Evolutionary conservation across 1,140 invertebrate genomes (phyloP), one percentile per base, ranked within the genome.

Genomic region (Lanistes nyassanus): DNA sequence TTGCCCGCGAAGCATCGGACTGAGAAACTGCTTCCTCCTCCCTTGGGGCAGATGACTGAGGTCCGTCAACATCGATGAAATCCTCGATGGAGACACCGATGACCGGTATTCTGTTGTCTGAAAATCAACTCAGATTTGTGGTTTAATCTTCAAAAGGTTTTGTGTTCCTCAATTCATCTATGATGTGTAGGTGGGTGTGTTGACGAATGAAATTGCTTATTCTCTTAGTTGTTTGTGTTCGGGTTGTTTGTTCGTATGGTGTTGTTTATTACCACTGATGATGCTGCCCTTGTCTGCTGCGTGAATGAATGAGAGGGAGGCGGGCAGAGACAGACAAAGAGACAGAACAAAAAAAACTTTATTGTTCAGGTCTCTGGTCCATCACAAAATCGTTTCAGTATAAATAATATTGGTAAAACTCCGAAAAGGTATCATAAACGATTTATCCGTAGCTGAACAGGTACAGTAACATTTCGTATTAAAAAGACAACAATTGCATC

Each of bases 1-100:
- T 39, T 37, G 34, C 42, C 65, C 21, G 31, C 16, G 26, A 39
- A 26, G 11, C 65, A 7, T 34, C 67, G 39, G 67, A 13, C 39
- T 53, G 67, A 51, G 39, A 69, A 23, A 42, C 51, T 42, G 51
- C 42, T 19, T 31, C 47, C 9, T 31, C 31, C 26, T 69, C 67
- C 67, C 47, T 69, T 2, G 23, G 39, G 23, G 9, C 19, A 13
- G 67, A 9, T 19, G 67, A n/a, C 11, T 39, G 67, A 47, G 67
- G 67, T 39, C 37, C 67, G 47, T 69, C 67, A 23, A 69, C 39
- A 26, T 69, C 67, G 7, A 69, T 69, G 67, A 69, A 69, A 31
- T 69, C 67, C 42, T 69, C 67, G 31, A 69, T 69, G 67, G 67
- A 69, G 29, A 69, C 67, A 0, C 67, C 67, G 67, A 53, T 53